phyloP scores from a whole-genome alignment of 2,113 vertebrate species.

The Periophthalmus modestus region DNA sequence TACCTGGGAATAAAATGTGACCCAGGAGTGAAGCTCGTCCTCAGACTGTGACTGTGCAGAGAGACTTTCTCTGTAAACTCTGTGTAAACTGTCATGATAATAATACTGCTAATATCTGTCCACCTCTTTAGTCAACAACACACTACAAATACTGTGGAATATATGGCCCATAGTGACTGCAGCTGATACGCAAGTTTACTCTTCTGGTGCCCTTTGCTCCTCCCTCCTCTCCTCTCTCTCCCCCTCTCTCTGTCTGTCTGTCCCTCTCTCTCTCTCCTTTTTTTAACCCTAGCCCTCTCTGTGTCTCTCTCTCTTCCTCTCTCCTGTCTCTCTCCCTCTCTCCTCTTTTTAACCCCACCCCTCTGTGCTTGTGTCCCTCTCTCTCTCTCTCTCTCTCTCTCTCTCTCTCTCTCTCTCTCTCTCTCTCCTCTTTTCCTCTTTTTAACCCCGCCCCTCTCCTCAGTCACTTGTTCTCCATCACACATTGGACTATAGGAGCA shows the following conservation, averaged over 20 bases:
- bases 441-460: slow-evolving; percentile 43
- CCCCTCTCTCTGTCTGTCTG: slow-evolving; percentile 21
- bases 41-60: too few relatives aligned
- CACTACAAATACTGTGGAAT: slow-evolving; percentile 1
- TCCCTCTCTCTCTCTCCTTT: slow-evolving; percentile 21
- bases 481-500: slow-evolving; percentile 3
- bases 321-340: slow-evolving; percentile 20
- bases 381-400: too few relatives aligned
- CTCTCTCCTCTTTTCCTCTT: slow-evolving; percentile 18
- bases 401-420: slow-evolving; percentile 23
- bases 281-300: too few relatives aligned
- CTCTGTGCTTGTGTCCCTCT: neutral
- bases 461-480: slow-evolving; percentile 11
- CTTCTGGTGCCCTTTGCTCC: slow-evolving; percentile 51
- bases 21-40: too few relatives aligned
- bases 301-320: too few relatives aligned
- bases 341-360: slow-evolving; percentile 40
- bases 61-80: too few relatives aligned
- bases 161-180: slow-evolving; percentile 7
- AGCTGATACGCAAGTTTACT: slow-evolving; percentile 40
- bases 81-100: neutral
- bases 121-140: slow-evolving; percentile 4
- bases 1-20: too few relatives aligned
- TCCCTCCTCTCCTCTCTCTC: slow-evolving; percentile 23
- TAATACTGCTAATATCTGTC: neutral